Base-by-base conservation (phyloP, 2,888 invertebrate genomes). In the Drosophila mettleri region DNA sequence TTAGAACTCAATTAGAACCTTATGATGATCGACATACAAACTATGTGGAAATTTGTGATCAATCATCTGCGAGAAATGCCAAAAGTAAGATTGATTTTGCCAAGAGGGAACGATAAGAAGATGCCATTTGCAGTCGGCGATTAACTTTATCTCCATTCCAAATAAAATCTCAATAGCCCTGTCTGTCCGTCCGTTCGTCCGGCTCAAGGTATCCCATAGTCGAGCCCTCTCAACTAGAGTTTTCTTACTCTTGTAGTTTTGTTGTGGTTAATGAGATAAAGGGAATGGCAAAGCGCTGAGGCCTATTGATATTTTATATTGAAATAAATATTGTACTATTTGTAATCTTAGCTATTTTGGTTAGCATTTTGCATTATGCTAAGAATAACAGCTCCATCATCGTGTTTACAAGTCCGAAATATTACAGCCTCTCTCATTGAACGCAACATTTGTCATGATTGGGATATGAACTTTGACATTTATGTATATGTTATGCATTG, bases 21-120 rank as follows among this genome's bases (percentile, higher is more conserved):
- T 12, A 34, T 65, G 54, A 53, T 46, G 64, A 65, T 49, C 34
- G 57, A 55, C 64, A 65, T 27, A 39, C 16, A 4, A 59, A 36
- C 10, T 16, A 10, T 52, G 33, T 46, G 38, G 55, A 49, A 65
- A 65, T 53, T 14, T 38, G 57, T 51, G 38, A 74, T 74, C 74
- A 57, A 74, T 74, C 75, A 65, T 74, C 58, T 48, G 59, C 63
- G 20, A 29, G 7, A 12, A 3, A 14, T 29, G 16, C 29, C 18
- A 43, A 7, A 24, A n/a, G 24, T 24, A n/a, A 43, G 9, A 24
- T 9, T 43, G 43, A 43, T 43, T 7, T 43, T n/a, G 0, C 24
- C 24, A 22, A 22, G 24, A 9, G n/a, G n/a, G 39, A 41, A 22
- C 14, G 14, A 14, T 24, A n/a, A 9, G 24, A 22, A 41, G 18